A percentile compares a stretch with the other conserved stretches of the same genome.
Conservation (phyloP, 2,797 vertebrate genomes). For the Platyrinchus mystaceus region DNA sequence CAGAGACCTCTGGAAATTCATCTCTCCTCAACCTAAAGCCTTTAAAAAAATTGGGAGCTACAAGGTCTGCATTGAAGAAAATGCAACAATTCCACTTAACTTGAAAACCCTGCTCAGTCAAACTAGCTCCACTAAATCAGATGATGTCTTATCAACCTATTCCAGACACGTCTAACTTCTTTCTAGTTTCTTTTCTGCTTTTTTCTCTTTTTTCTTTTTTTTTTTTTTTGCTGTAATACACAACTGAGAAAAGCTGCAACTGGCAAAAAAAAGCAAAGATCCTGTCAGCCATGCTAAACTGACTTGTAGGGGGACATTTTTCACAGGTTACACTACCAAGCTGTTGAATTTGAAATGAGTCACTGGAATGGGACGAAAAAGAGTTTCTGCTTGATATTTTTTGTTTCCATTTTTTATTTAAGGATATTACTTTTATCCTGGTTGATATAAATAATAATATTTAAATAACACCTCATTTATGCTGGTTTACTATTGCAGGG, state of each 20-base stretch:
- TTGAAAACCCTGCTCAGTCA: background rate
- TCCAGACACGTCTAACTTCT: background rate
- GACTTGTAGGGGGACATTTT: background rate
- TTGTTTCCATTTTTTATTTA: background rate
- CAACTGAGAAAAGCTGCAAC: background rate
- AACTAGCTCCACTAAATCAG: constrained; percentile 9
- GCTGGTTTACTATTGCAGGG: background rate
- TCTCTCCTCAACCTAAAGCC: background rate
- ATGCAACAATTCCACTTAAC: background rate
- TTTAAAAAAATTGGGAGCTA: background rate
- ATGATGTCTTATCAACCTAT: constrained; percentile 31
- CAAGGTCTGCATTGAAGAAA: background rate
- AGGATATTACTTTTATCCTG: background rate
- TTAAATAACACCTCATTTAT: constrained; percentile 8
- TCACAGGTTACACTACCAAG: background rate
- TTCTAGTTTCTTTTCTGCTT: background rate
- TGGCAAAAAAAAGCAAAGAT: background rate
- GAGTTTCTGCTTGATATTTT: background rate
- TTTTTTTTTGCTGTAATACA: background rate
- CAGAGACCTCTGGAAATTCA: constrained; percentile 17
- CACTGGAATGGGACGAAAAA: background rate
- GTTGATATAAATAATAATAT: background rate
- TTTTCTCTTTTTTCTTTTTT: background rate
- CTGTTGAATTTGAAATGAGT: background rate
- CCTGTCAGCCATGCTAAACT: background rate